Evolutionary conservation across 2,113 vertebrate species (phyloP), one percentile per base, ranked within the genome.

Genomic region (Mus pahari): DNA sequence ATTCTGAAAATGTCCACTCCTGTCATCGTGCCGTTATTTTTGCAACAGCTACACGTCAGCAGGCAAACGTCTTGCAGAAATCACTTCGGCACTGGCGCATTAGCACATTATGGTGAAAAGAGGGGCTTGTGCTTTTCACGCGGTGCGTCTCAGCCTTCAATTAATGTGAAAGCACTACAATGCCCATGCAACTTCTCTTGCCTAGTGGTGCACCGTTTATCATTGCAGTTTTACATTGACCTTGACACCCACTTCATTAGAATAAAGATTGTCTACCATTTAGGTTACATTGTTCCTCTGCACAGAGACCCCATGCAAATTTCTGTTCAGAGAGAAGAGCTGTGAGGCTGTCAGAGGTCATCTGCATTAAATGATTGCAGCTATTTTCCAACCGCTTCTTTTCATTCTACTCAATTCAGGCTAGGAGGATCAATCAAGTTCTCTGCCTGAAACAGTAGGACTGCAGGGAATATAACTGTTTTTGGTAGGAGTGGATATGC

Each of bases 261-360:
- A 99, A 99, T 99, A 99, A 99, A 99, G 99, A 99, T 99, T 99
- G 99, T 99, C 99, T 99, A 99, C 99, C 99, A 98, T 99, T 99
- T 99, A 99, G 99, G 99, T 99, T 99, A 99, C 99, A 99, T 99
- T 99, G 99, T 99, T 99, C 99, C 98, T 98, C 98, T 98, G 98
- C 98, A 98, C 98, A 98, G 99, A 99, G 99, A 99, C 99, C 99
- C 99, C 99, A 99, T 99, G 99, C 99, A 99, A 99, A 99, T 99
- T 99, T 99, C 99, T 98, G 98, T 99, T 99, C 98, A 98, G 98
- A 98, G 98, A 98, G 98, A 98, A 98, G 98, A 98, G 98, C 98
- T 98, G 98, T 94, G 98, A 99, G 98, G 98, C 98, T 99, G 99
- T 99, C 99, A 99, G 99, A 98, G 99, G 99, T 99, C 99, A 99